Evolutionary conservation across 2,888 invertebrate species (phyloP).

Genomic region (Meiosimyza decipiens): DNA sequence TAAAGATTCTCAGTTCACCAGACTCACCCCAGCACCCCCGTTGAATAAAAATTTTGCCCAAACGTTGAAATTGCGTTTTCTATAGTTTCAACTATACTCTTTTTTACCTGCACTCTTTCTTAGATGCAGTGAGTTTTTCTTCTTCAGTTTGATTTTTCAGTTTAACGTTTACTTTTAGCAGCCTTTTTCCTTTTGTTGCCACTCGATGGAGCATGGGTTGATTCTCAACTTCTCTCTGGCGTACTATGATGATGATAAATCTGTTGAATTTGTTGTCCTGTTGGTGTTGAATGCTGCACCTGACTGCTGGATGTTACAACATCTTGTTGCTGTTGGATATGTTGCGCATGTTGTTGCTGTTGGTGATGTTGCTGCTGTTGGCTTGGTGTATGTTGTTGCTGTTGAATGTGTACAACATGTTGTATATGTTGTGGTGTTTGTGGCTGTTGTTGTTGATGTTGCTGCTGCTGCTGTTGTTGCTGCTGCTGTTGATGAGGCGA

Average conservation of each 20-base stretch:
- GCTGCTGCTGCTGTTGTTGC: slow-evolving; percentile 52
- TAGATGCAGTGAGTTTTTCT: slow-evolving; percentile 19
- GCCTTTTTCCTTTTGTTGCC: slow-evolving; percentile 63
- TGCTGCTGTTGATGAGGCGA: slow-evolving; percentile 64
- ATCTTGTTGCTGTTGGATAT: slow-evolving; percentile 63
- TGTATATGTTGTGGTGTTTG: slow-evolving; percentile 64
- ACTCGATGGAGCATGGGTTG: slow-evolving; percentile 45
- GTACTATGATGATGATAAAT: slow-evolving; percentile 67
- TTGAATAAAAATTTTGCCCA: not conserved
- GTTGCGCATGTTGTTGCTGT: slow-evolving; percentile 57
- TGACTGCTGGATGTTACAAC: slow-evolving; percentile 66
- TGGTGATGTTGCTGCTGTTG: slow-evolving; percentile 55
- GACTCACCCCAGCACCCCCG: not conserved
- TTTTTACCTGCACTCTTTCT: slow-evolving; percentile 9
- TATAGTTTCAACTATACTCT: slow-evolving; percentile 5
- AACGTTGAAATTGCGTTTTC: not conserved
- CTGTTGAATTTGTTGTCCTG: slow-evolving; percentile 62
- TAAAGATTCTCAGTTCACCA: not conserved
- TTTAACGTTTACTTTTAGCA: slow-evolving; percentile 64
- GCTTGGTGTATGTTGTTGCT: slow-evolving; percentile 46
- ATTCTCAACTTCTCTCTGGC: slow-evolving; percentile 67
- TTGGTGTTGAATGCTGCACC: slow-evolving; percentile 53
- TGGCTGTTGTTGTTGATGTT: slow-evolving; percentile 55
- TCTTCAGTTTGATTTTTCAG: not conserved
- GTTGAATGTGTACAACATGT: slow-evolving; percentile 64